Evolutionary conservation across 2,113 vertebrate genomes (phyloP).

Genomic region (Paraplagusia blochii): DNA sequence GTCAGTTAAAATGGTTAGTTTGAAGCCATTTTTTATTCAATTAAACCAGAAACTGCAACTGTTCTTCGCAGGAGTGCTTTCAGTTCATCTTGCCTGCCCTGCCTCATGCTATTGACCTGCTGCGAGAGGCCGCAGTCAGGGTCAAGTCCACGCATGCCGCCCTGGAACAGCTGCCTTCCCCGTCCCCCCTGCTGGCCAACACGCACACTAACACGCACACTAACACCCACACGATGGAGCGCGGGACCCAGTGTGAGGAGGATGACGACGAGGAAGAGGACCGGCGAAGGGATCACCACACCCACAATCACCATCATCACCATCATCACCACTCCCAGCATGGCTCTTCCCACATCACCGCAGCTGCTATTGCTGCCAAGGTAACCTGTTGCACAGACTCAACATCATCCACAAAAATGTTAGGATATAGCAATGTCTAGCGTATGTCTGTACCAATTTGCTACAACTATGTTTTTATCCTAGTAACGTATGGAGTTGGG

Average conservation of each 20-base stretch:
- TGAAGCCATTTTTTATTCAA: too few species aligned
- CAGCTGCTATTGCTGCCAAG: constrained; percentile 96
- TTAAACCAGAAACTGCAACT: neutral
- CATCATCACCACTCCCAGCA: constrained; percentile 92
- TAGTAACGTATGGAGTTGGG: too few species aligned
- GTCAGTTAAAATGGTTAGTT: too few species aligned
- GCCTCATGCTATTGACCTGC: constrained; percentile 96
- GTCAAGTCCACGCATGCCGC: constrained; percentile 94
- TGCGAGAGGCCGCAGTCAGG: constrained; percentile 93
- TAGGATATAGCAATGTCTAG: too few species aligned
- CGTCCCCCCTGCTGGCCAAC: constrained; percentile 77
- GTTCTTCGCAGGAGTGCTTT: constrained; percentile 90
- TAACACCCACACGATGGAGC: constrained; percentile 95
- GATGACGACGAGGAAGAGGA: constrained; percentile 79
- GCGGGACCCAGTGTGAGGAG: constrained; percentile 96
- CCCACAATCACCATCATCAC: constrained; percentile 81
- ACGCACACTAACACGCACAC: constrained; percentile 84
- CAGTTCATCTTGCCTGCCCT: constrained; percentile 99
- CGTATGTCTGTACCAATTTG: too few species aligned
- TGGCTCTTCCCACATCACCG: constrained; percentile 96
- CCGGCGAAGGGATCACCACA: constrained; percentile 49
- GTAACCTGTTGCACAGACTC: constrained; percentile 67
- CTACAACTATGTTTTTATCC: too few species aligned
- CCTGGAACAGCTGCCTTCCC: constrained; percentile 94
- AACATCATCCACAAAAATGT: too few species aligned